phyloP scores from a whole-genome alignment of 2,797 vertebrate genomes.

The Microtus agrestis region DNA sequence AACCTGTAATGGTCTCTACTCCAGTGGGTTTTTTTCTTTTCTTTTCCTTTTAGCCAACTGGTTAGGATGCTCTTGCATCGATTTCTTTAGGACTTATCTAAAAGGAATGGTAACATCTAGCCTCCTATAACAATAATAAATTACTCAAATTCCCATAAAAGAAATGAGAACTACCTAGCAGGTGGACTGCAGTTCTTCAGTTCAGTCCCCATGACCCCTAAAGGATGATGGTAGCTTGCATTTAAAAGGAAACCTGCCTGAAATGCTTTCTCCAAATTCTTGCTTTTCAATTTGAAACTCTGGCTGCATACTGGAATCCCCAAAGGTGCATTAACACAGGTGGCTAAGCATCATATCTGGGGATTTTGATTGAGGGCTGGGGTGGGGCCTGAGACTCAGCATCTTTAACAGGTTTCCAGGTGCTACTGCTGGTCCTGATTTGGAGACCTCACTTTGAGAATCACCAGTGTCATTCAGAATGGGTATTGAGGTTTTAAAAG shows the following conservation, averaged over 20 bases:
- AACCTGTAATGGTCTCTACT: conserved; percentile 28
- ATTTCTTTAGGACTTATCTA: conserved; percentile 43
- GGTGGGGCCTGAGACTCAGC: background rate
- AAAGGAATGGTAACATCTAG: conserved; percentile 27
- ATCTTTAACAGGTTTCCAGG: conserved; percentile 34
- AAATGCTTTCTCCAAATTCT: background rate
- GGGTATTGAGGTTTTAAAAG: background rate
- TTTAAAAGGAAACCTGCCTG: conserved; percentile 40
- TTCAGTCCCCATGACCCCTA: background rate
- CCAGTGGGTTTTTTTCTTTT: background rate
- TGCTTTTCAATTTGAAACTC: conserved; percentile 41
- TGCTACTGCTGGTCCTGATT: background rate
- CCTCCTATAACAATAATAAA: conserved; percentile 20
- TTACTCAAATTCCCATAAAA: conserved; percentile 52
- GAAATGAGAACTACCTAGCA: conserved; percentile 54
- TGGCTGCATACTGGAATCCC: background rate
- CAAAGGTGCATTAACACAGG: background rate
- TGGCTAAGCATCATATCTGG: background rate
- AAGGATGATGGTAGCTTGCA: conserved; percentile 16
- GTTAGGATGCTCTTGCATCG: conserved; percentile 38
- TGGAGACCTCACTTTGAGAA: conserved; percentile 49
- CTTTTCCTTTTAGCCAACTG: background rate
- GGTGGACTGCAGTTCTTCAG: background rate
- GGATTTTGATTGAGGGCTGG: conserved; percentile 8
- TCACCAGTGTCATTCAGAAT: conserved; percentile 38